Percentiles rank a stretch among this genome's conserved stretches.
Conservation (phyloP, 2,113 vertebrate species). For the Actenoides lindsayi region DNA sequence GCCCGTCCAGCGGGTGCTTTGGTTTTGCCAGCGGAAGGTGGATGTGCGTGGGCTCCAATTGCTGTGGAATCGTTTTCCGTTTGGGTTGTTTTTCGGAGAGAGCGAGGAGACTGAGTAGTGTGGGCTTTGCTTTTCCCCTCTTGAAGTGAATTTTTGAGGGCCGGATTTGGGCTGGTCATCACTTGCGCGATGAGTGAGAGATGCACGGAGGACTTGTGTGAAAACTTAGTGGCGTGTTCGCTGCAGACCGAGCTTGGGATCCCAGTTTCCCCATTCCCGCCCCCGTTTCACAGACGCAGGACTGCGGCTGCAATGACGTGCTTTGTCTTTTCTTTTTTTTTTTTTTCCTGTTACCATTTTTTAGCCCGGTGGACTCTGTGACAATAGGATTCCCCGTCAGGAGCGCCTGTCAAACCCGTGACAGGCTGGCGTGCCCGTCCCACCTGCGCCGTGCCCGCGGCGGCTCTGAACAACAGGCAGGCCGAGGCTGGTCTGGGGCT, state of each 20-base stretch:
- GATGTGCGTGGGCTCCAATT: neutral
- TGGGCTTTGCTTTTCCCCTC: neutral
- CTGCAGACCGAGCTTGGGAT: neutral
- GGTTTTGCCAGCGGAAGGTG: neutral
- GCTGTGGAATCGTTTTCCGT: neutral
- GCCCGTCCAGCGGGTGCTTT: neutral
- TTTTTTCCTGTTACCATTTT: neutral
- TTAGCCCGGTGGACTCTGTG: neutral
- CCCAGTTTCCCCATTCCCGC: neutral
- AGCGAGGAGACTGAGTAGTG: neutral
- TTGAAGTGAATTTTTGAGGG: conserved; percentile 21
- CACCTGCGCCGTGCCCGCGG: neutral
- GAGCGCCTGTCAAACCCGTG: neutral
- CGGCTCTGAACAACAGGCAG: neutral
- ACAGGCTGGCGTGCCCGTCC: neutral
- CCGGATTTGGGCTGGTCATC: conserved; percentile 9
- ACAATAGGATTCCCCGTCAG: neutral
- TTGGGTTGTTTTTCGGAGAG: neutral
- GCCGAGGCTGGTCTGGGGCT: neutral
- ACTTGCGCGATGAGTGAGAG: neutral
- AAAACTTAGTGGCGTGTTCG: neutral
- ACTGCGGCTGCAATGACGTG: neutral
- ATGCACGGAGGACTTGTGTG: neutral
- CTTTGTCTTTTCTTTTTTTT: neutral
- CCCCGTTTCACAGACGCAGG: neutral